Base-by-base conservation (phyloP, 2,888 invertebrate species). In the Laspeyria flexula region DNA sequence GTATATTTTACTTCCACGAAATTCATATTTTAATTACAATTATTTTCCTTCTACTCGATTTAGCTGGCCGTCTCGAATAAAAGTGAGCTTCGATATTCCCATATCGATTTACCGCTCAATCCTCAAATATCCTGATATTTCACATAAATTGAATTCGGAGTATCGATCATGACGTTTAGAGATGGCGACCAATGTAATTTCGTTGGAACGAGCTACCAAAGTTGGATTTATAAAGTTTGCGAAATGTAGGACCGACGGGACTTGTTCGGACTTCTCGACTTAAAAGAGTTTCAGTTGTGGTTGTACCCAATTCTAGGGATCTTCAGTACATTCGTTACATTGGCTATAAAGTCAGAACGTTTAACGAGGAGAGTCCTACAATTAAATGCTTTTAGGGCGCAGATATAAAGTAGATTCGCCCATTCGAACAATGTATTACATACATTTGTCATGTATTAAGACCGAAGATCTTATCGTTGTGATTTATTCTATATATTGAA, bases 61-160 rank as follows among this genome's bases (percentile, higher is more conserved):
- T 33, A 33, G 38, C 54, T 29, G n/a, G 10, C 15, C n/a, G n/a
- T n/a, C n/a, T n/a, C n/a, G n/a, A n/a, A n/a, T n/a, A n/a, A 35
- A 11, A 13, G 39, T 43, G 31, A 11, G 39, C 29, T 43, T 44
- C 45, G 43, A 16, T 23, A 52, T 59, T 48, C 33, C 34, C 16
- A 47, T 30, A 37, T 52, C 40, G 12, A 34, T 25, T 21, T 5
- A 15, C 13, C 33, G 12, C 18, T 39, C 13, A 41, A 41, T 47
- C 2, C 13, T 35, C 33, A 47, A 31, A 49, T 60, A 47, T 68
- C 33, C 50, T 30, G 43, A 60, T 55, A 51, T 45, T 35, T 37
- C 41, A 7, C 43, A 47, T 50, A 65, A 65, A 69, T 69, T 48
- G 41, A 60, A 65, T 65, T 41, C 6, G 30, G 35, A 60, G 51